Base-by-base conservation (phyloP, 1,140 invertebrate genomes). In the Drosophila subpulchrella region DNA sequence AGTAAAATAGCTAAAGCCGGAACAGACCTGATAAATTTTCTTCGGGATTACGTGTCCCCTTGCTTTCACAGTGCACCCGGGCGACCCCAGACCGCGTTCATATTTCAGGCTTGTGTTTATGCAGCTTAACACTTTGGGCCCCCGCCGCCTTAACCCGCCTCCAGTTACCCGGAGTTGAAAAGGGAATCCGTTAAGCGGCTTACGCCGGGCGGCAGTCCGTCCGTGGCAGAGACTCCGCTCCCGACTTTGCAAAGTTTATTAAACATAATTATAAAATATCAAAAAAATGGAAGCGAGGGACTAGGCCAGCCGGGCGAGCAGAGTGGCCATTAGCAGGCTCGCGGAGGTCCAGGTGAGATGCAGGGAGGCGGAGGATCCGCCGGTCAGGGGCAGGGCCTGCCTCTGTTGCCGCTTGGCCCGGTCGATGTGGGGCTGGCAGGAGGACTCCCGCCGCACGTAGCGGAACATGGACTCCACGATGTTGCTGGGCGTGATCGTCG, bases 381-480 rank as follows among this genome's bases (percentile, higher is more conserved):
- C 51, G 0, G 54, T 24, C 4, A 27, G 39, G 6, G 15, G 36
- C n/a, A 58, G 51, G 10, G 66, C 36, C 1, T 34, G 20, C 41
- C 36, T 34, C 6, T 47, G 38, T 17, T 70, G 61, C 3, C 54
- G 36, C 39, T 39, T 63, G 8, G 42, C 71, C 7, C 62, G 55
- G 20, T 84, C 85, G 39, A 89, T 62, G 46, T 53, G 32, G 46
- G 65, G 44, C 70, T 89, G 90, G 42, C 91, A 92, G 17, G 83
- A 80, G 44, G 91, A 84, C 68, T 91, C 84, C 17, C 75, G 62
- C 17, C 86, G 75, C 15, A 92, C 84, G n/a, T 95, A 97, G 51
- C 95, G 96, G 84, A 97, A 96, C 63, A 97, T 93, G 1, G 96
- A 95, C 57, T 97, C 96, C 0, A 96, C 93, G 38, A 97, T 95